Percentiles rank a stretch among this genome's conserved stretches.
These are phyloP conservation scores for human DNA, from an alignment of 2,113 vertebrate species.

Conservation along the genomic window GRCh38 chr1:77557001-77557500, in stretches of 20 bases:
- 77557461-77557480: background rate
- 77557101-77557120: background rate
- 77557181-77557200: background rate
- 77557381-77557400: background rate
- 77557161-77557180: background rate
- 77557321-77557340: background rate
- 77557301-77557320: background rate
- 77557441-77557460: background rate
- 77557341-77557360: background rate
- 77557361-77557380: background rate
- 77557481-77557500: background rate
- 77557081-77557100: background rate
- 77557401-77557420: background rate
- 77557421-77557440: background rate
- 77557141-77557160: background rate
- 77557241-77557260: background rate
- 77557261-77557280: background rate
- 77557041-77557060: background rate
- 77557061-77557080: too few relatives aligned
- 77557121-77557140: background rate
- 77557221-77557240: too few relatives aligned
- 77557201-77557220: background rate
- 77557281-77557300: background rate
- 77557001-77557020: background rate
- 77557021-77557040: background rate